These are phyloP conservation scores for Zootermopsis nevadensis DNA, from an alignment of 2,888 invertebrate species.

Conservation along the genomic window DNA sequence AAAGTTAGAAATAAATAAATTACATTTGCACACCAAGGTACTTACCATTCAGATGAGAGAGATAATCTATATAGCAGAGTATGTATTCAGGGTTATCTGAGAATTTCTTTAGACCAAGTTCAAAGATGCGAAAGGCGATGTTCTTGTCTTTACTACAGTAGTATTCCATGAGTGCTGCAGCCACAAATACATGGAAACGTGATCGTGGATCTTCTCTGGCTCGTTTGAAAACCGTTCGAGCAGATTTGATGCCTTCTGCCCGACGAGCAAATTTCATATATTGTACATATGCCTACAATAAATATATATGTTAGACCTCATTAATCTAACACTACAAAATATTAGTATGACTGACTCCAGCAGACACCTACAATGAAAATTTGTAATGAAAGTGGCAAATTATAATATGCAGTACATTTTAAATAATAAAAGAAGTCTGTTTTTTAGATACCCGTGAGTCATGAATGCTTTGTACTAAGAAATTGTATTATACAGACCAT, in stretches of 20 bases:
- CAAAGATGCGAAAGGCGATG: conserved; percentile 96
- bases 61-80: conserved; percentile 94
- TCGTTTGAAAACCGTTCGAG: conserved; percentile 92
- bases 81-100: conserved; percentile 95
- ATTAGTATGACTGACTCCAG: neutral
- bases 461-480: too few species aligned
- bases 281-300: conserved; percentile 87
- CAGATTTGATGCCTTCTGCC: conserved; percentile 98
- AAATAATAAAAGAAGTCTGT: too few species aligned
- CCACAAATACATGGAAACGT: conserved; percentile 94
- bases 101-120: conserved; percentile 96
- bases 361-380: too few species aligned
- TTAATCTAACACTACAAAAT: neutral
- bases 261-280: conserved; percentile 99
- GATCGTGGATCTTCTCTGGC: conserved; percentile 89
- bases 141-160: conserved; percentile 98
- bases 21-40: neutral
- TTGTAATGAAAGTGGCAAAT: too few species aligned
- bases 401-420: too few species aligned
- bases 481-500: too few species aligned
- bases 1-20: too few species aligned
- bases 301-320: neutral
- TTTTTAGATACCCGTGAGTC: too few species aligned
- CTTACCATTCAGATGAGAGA: conserved; percentile 95
- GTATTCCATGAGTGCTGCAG: conserved; percentile 98